Percentiles rank a stretch among this genome's conserved stretches.
phyloP scores from a whole-genome alignment of 1,140 invertebrate genomes.

The Cardiocondyla obscurior region DNA sequence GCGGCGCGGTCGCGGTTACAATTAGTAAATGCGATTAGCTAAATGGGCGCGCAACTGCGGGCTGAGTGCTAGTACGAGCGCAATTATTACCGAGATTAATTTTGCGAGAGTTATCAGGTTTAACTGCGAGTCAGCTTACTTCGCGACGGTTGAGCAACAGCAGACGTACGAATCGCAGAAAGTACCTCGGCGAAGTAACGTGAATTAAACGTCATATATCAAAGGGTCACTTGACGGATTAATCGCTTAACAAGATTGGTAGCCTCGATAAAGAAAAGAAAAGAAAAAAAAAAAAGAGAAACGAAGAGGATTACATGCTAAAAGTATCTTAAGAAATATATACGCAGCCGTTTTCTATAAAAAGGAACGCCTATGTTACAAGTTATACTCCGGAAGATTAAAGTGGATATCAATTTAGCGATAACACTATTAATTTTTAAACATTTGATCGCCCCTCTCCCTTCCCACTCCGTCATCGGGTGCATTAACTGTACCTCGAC shows the following conservation, averaged over 20 bases:
- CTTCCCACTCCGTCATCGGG: no score
- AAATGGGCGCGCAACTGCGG: conserved; percentile 64
- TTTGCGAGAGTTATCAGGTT: conserved; percentile 62
- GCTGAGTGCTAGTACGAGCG: conserved; percentile 17
- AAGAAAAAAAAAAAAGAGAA: no score
- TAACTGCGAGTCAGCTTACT: conserved; percentile 51
- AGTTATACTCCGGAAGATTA: neutral
- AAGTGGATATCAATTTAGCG: neutral
- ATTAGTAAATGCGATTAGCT: conserved; percentile 65
- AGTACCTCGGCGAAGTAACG: conserved; percentile 26
- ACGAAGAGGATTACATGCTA: neutral
- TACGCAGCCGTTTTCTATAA: neutral
- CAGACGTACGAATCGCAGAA: conserved; percentile 28
- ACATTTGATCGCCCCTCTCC: neutral
- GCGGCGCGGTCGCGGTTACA: conserved; percentile 45
- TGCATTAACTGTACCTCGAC: conserved; percentile 1
- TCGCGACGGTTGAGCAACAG: conserved; percentile 19
- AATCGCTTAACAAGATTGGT: conserved; percentile 41
- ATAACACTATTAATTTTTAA: neutral
- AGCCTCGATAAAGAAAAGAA: neutral
- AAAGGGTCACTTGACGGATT: conserved; percentile 25
- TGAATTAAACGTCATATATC: conserved; percentile 47
- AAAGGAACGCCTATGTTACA: no score
- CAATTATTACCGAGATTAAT: conserved; percentile 67
- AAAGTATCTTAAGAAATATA: neutral